Base-by-base conservation (phyloP, 2,888 invertebrate genomes). In the Brenthis ino region DNA sequence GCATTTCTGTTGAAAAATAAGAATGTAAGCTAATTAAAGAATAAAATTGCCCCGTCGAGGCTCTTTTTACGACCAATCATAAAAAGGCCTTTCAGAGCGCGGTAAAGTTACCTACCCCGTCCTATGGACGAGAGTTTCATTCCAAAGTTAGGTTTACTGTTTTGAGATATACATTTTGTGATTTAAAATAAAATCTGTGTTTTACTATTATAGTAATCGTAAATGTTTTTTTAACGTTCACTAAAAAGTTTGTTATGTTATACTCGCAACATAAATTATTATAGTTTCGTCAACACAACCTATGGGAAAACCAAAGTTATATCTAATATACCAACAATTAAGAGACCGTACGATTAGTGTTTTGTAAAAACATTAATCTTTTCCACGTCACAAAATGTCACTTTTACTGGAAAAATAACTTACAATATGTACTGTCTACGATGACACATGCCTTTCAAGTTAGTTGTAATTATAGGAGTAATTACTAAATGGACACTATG, bases 31-130 rank as follows among this genome's bases (percentile, higher is more conserved):
- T 88, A 90, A 91, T 90, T 90, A 91, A 88, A 86, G 83, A 85
- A 85, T 82, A 82, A 87, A 89, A 90, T 87, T 87, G 85, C 82
- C 80, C 85, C 80, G 79, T 80, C 77, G 79, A 83, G 83, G 84
- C 84, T 83, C 81, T 79, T 70, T 91, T 91, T 90, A 91, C 86
- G 86, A 85, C 82, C 83, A 83, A 88, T 88, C 88, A 88, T 90
- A 89, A 91, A 91, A 87, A 81, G 80, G 82, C 78, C 86, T 84
- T 88, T 87, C 82, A 83, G 83, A 84, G 83, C 78, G 81, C 79
- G 81, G 82, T 84, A 83, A 87, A 88, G 83, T 80, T 81, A 82
- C 82, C 81, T 80, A 82, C 78, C 76, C 79, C 76, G 80, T 83
- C 80, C 80, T 77, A 76, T 78, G 84, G 78, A 77, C 80, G 79